Conservation (phyloP, 2,888 invertebrate species). For the Drosophila paucipuncta region DNA sequence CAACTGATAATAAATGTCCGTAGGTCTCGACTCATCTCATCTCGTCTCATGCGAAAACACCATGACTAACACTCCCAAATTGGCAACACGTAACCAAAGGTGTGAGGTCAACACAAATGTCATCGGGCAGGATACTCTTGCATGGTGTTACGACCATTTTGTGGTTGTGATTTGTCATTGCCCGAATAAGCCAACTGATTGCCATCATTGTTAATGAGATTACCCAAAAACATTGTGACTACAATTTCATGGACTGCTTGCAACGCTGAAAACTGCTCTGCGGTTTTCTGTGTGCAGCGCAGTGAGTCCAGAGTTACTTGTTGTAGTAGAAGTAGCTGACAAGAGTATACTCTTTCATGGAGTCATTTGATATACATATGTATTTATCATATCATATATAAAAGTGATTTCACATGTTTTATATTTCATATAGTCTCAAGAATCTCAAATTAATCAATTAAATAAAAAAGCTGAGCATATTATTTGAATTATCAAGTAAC, state of each 20-base stretch:
- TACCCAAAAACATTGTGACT: conserved; percentile 16
- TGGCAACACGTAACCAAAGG: conserved; percentile 12
- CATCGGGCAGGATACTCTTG: background rate
- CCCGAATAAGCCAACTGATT: conserved; percentile 45
- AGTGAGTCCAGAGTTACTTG: background rate
- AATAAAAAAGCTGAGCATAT: background rate
- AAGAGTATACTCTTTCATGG: background rate
- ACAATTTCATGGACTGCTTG: conserved; percentile 47
- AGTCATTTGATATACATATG: background rate
- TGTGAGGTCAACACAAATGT: conserved; percentile 22
- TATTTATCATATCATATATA: background rate
- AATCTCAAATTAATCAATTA: background rate
- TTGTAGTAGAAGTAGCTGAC: background rate
- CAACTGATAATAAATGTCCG: conserved; percentile 61
- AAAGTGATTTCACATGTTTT: background rate
- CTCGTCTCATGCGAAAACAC: conserved; percentile 15
- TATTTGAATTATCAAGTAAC: too few relatives aligned
- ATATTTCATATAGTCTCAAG: background rate
- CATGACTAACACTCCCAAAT: conserved; percentile 12
- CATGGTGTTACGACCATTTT: conserved; percentile 22
- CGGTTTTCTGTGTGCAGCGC: background rate
- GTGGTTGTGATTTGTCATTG: conserved; percentile 52
- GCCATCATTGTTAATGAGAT: conserved; percentile 49
- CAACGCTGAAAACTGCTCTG: conserved; percentile 1
- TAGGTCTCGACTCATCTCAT: conserved; percentile 3